Evolutionary conservation across 2,797 vertebrate species (phyloP).

Genomic region (Eulemur albifrons): DNA sequence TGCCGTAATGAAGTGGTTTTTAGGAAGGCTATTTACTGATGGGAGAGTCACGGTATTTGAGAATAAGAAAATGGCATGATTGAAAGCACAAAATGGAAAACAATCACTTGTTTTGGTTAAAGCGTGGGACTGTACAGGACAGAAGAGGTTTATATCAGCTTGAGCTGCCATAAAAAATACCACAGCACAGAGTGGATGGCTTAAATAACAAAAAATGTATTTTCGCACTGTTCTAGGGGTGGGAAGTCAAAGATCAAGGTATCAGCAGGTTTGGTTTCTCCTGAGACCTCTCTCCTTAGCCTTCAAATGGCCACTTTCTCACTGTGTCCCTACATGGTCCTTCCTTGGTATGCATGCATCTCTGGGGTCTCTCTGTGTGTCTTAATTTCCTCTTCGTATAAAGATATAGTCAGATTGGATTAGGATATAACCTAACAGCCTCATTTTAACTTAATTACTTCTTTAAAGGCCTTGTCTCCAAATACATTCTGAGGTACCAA

Average conservation of each 20-base stretch:
- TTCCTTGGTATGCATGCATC: background rate
- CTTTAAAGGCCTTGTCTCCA: background rate
- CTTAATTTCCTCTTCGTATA: background rate
- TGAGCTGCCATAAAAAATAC: background rate
- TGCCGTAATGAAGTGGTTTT: background rate
- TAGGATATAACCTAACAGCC: background rate
- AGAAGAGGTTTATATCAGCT: background rate
- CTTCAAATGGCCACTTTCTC: background rate
- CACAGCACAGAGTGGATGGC: background rate
- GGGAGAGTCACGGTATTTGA: background rate
- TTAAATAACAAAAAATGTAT: background rate
- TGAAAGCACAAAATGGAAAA: background rate
- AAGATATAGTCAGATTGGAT: background rate
- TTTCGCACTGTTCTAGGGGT: background rate
- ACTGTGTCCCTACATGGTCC: rapidly evolving
- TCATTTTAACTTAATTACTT: background rate
- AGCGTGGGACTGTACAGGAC: background rate
- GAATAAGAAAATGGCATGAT: background rate
- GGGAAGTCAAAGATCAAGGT: background rate
- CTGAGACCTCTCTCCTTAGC: background rate
- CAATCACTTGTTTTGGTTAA: background rate
- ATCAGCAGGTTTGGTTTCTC: background rate
- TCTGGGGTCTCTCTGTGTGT: background rate
- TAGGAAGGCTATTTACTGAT: background rate
- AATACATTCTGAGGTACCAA: background rate